A percentile compares a stretch with the other conserved stretches of the same genome.
These are phyloP conservation scores for Acronicta psi DNA, from an alignment of 2,888 invertebrate species.

Conservation along the genomic window DNA sequence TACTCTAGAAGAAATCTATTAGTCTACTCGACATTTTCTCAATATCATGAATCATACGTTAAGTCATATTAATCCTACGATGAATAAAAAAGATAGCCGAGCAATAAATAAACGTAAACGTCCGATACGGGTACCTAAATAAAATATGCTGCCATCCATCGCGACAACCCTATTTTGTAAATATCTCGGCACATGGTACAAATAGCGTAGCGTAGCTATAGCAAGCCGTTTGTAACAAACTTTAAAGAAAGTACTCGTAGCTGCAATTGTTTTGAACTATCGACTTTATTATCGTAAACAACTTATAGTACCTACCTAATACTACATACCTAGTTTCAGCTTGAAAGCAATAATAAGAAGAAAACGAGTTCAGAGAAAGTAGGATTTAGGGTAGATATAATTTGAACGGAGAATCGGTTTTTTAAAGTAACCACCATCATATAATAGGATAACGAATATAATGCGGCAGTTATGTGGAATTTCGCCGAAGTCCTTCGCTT, in stretches of 20 bases:
- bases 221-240: slow-evolving; percentile 52
- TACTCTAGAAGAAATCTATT: no score
- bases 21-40: no score
- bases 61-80: neutral
- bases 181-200: slow-evolving; percentile 43
- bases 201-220: slow-evolving; percentile 41
- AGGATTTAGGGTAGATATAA: no score
- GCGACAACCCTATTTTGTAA: slow-evolving; percentile 44
- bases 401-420: no score
- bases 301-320: neutral
- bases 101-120: slow-evolving; percentile 7
- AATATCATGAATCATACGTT: no score
- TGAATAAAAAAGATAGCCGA: slow-evolving; percentile 11
- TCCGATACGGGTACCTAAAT: neutral
- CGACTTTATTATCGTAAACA: slow-evolving; percentile 27
- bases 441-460: no score
- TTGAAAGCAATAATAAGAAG: no score
- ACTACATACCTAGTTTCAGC: no score
- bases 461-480: no score
- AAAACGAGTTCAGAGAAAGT: no score
- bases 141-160: slow-evolving; percentile 2
- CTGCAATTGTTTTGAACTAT: slow-evolving; percentile 37
- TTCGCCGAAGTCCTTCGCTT: no score
- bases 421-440: no score
- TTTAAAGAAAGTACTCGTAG: slow-evolving; percentile 52